Percentiles rank a stretch among this genome's conserved stretches.
Evolutionary conservation across 2,113 vertebrate genomes (phyloP).

Genomic region (Neotoma lepida): DNA sequence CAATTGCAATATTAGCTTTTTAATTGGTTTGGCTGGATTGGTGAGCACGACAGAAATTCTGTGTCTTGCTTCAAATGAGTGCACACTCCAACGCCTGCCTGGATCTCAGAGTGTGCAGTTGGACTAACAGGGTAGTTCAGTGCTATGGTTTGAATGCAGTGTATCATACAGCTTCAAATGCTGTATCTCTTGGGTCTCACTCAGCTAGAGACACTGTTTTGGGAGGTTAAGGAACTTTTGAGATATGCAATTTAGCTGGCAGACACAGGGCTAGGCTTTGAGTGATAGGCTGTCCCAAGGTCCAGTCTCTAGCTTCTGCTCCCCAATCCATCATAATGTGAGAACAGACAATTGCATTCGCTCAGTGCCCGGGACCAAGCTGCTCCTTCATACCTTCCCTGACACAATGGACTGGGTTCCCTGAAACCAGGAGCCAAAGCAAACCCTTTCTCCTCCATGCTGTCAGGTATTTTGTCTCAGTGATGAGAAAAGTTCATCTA

Average conservation of each 20-base stretch:
- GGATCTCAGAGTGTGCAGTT: not conserved
- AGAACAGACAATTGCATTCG: not conserved
- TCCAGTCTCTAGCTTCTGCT: not conserved
- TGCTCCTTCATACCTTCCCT: not conserved
- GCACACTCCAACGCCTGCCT: not conserved
- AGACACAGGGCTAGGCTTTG: not conserved
- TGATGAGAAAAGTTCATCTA: not conserved
- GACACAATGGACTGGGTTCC: not conserved
- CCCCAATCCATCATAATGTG: not conserved
- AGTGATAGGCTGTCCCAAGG: not conserved
- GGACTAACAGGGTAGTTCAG: not conserved
- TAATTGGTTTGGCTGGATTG: slow-evolving; percentile 60
- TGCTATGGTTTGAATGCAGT: not conserved
- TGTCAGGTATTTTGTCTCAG: not conserved
- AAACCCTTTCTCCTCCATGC: not conserved
- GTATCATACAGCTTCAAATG: not conserved
- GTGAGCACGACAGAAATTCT: slow-evolving; percentile 14
- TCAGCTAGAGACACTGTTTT: not conserved
- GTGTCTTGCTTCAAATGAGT: not conserved
- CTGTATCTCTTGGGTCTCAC: not conserved
- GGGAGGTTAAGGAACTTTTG: not conserved
- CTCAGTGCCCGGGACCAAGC: not conserved
- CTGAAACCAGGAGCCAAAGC: not conserved
- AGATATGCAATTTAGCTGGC: not conserved
- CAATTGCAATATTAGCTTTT: slow-evolving; percentile 56